Evolutionary conservation across 2,113 vertebrate species (phyloP).

Genomic region (Propithecus coquereli): DNA sequence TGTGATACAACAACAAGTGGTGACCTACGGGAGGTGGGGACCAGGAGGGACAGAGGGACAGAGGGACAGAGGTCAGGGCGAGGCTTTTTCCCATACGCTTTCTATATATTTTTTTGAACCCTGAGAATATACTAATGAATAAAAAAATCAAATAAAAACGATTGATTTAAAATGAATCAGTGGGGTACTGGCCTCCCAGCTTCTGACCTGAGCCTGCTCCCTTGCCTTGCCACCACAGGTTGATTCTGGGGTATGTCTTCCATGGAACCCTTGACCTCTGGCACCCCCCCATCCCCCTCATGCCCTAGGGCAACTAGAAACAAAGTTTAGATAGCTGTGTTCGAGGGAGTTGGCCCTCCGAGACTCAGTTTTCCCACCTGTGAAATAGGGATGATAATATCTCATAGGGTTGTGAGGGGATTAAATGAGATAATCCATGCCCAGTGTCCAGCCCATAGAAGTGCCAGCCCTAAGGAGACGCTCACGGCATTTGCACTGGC

Average conservation of each 20-base stretch:
- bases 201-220: not conserved
- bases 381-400: not conserved
- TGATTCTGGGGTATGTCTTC: not conserved
- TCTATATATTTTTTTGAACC: not conserved
- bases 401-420: not conserved
- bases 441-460: not conserved
- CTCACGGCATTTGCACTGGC: not conserved
- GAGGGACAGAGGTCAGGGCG: too few species aligned
- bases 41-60: not conserved
- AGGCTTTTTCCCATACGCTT: not conserved
- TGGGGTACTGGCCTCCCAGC: not conserved
- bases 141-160: not conserved
- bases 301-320: not conserved
- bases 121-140: not conserved
- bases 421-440: not conserved
- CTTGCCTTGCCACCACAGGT: too few species aligned
- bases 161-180: not conserved
- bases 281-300: not conserved
- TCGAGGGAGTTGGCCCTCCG: not conserved
- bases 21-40: not conserved
- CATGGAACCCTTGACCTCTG: not conserved
- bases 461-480: accelerated
- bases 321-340: not conserved
- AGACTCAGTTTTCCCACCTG: not conserved
- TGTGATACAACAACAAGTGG: not conserved